Evolutionary conservation across 64 coral and sea anemone species (phyloP).

Genomic region (Astreopora myriophthalma): DNA sequence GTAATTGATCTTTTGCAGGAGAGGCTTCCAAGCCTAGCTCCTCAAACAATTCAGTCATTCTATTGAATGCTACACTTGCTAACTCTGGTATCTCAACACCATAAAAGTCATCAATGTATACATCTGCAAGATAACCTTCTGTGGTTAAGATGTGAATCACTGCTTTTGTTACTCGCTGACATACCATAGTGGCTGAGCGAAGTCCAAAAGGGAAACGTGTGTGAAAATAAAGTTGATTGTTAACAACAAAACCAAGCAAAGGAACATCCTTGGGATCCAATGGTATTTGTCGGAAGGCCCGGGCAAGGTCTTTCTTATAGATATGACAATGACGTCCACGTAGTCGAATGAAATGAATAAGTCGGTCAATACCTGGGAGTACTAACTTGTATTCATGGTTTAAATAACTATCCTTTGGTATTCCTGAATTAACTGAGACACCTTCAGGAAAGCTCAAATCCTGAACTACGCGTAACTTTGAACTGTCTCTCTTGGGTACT

Average conservation of each 20-base stretch:
- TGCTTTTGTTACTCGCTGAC: neutral
- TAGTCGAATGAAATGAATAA: neutral
- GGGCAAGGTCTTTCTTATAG: neutral
- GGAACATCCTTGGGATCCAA: constrained; percentile 28
- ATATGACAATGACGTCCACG: neutral
- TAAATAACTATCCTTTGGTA: neutral
- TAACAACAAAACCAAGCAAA: no score
- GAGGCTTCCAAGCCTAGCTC: constrained; percentile 29
- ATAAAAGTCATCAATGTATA: constrained; percentile 23
- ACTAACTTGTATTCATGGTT: neutral
- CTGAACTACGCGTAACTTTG: constrained; percentile 13
- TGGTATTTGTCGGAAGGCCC: constrained; percentile 11
- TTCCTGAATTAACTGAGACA: no score
- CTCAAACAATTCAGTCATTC: neutral
- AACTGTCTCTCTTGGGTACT: constrained; percentile 24
- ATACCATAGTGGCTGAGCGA: neutral
- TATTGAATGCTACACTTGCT: neutral
- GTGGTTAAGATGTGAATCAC: constrained; percentile 8
- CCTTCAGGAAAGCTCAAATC: constrained; percentile 38
- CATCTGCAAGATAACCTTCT: constrained; percentile 15
- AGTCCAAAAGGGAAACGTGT: neutral
- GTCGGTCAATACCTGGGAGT: constrained; percentile 1
- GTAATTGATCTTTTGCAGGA: neutral
- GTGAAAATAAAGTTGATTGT: neutral
- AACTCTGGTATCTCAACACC: neutral